These are phyloP conservation scores for Tenualosa ilisha DNA, from an alignment of 2,797 vertebrate genomes.

Conservation along the genomic window DNA sequence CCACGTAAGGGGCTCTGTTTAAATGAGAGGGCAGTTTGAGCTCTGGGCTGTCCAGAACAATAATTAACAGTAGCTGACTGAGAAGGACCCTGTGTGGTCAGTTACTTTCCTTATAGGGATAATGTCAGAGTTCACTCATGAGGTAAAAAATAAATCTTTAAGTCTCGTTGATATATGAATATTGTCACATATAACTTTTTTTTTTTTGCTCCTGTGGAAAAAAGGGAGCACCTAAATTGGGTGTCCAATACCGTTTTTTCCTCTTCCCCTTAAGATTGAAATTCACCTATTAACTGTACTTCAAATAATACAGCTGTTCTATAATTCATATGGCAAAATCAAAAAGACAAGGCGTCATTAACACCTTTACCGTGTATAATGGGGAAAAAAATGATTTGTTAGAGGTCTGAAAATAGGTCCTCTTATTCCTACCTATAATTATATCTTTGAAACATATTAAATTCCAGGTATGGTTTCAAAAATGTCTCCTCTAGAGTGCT, in stretches of 20 bases:
- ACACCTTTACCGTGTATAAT: slow-evolving; percentile 79
- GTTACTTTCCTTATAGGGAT: neutral
- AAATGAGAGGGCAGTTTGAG: neutral
- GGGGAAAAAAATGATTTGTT: slow-evolving; percentile 77
- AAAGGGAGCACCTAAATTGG: slow-evolving; percentile 60
- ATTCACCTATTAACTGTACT: slow-evolving; percentile 69
- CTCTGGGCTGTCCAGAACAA: neutral
- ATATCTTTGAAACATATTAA: slow-evolving; percentile 79
- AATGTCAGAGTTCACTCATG: slow-evolving; percentile 22
- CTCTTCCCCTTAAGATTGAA: slow-evolving; percentile 59
- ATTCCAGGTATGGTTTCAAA: slow-evolving; percentile 72
- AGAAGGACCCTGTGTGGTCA: neutral
- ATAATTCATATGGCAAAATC: slow-evolving; percentile 78
- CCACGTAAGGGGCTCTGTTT: neutral
- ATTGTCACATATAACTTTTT: slow-evolving; percentile 40
- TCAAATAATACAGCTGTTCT: slow-evolving; percentile 72
- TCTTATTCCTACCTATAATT: slow-evolving; percentile 75
- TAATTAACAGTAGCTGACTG: neutral
- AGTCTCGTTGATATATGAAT: neutral
- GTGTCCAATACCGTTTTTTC: slow-evolving; percentile 51
- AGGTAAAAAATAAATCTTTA: neutral
- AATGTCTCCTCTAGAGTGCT: slow-evolving; percentile 64
- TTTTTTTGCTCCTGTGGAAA: slow-evolving; percentile 21
- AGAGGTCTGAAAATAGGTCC: slow-evolving; percentile 75
- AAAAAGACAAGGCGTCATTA: slow-evolving; percentile 79